A percentile compares a stretch with the other conserved stretches of the same genome.
These are phyloP conservation scores for Agrilus cyanescens DNA, from an alignment of 2,888 invertebrate species.

Conservation along the genomic window DNA sequence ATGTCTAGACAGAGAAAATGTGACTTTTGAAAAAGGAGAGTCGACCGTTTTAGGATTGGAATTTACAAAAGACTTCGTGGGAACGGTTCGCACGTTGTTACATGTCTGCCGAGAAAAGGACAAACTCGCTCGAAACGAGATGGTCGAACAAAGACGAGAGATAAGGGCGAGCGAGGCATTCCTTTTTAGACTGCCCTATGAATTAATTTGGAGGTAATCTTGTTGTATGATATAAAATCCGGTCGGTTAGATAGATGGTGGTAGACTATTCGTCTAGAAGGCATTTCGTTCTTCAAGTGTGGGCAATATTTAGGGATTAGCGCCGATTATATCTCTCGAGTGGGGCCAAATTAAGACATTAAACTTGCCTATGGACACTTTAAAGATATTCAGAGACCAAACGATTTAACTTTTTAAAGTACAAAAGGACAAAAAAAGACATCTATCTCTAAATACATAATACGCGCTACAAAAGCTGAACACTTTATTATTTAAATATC, in stretches of 20 bases:
- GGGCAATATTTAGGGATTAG: too few relatives aligned
- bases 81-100: slow-evolving; percentile 30
- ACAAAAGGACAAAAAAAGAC: too few relatives aligned
- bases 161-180: slow-evolving; percentile 21
- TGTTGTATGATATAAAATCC: slow-evolving; percentile 12
- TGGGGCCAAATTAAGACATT: too few relatives aligned
- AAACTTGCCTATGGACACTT: too few relatives aligned
- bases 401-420: too few relatives aligned
- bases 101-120: slow-evolving; percentile 12
- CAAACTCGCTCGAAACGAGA: slow-evolving; percentile 11
- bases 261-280: slow-evolving; percentile 19
- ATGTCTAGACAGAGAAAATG: slow-evolving; percentile 30
- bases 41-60: slow-evolving; percentile 28
- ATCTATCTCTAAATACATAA: too few relatives aligned
- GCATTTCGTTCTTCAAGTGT: too few relatives aligned
- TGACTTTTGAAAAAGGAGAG: slow-evolving; percentile 22
- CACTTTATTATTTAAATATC: too few relatives aligned
- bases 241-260: slow-evolving; percentile 7
- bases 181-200: slow-evolving; percentile 25
- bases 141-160: slow-evolving; percentile 10
- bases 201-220: slow-evolving; percentile 23
- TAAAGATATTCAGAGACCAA: too few relatives aligned
- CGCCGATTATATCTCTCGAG: too few relatives aligned
- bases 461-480: too few relatives aligned
- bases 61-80: slow-evolving; percentile 35